Evolutionary conservation across 2,888 invertebrate species (phyloP), one percentile per base, ranked within the genome.

Genomic region (Tricholauxania praeusta): DNA sequence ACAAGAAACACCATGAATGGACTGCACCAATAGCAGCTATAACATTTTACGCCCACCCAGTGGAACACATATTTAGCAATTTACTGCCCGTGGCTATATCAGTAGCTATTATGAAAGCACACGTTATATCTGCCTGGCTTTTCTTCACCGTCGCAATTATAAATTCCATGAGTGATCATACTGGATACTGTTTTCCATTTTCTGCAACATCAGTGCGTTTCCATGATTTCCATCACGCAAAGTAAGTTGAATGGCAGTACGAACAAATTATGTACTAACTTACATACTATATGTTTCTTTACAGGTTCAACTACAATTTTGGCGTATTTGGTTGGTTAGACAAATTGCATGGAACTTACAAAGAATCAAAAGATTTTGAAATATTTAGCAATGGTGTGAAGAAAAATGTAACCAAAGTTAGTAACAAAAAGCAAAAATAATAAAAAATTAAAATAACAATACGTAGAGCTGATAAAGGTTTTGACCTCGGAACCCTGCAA

Each of bases 1-100:
- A 96, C 86, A 96, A 96, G 85, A 90, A 91, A 80, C 95, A 96
- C 83, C 95, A 96, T 80, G 94, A 95, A 84, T 96, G 95, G 95
- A 94, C 93, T 1, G 92, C 95, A 0, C 95, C 95, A 0, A 91
- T 95, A 64, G 93, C 95, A 0, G 91, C 94, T 3, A 92, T 93
- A 0, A 91, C 93, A 3, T 87, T 94, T 55, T 95, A 95, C 83
- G 92, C 93, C 76, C 94, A 95, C 87, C 94, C 95, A 0, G 80
- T 93, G 47, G 91, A 92, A 80, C 94, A 95, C 84, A 87, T 93
- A 63, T 87, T 94, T 74, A 92, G 93, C 55, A 95, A 95, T 87
- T 82, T 94, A 75, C 74, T 94, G 65, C 95, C 95, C 7, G 91
- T 93, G 2, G 90, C 93, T 76, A 80, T 93, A 49, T 94, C 94